Evolutionary conservation across 2,113 vertebrate species (phyloP), one percentile per base, ranked within the genome.

Genomic region (Typhlomys cinereus): DNA sequence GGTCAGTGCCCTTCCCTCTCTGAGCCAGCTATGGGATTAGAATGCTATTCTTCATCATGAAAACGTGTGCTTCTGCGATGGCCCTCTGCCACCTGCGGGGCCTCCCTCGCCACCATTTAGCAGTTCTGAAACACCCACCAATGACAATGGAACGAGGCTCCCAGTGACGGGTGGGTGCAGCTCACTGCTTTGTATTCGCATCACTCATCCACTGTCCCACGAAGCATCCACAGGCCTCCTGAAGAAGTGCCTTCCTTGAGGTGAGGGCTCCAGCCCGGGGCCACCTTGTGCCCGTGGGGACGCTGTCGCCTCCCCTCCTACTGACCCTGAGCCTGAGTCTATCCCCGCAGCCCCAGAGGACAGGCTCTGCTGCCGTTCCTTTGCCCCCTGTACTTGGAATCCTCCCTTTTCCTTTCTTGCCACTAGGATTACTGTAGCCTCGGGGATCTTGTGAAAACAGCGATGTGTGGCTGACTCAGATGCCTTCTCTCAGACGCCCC

Each of bases 1-100:
- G 98, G 98, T 98, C 95, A 98, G 97, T 94, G 11, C 25, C 59
- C 41, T 48, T 78, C 41, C 67, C 31, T 57, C 62, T 57, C 62
- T 54, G 14, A 4, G 52, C 57, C 39, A 1, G 1, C 3, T 23
- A 36, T 11, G 41, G 41, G 50, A 61, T 41, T 50, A 6, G 15
- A 39, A 0, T 36, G 27, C 13, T 36, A 36, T 44, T 61, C 64
- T 86, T 44, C 12, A 50, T 18, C 5, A 1, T 34, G 36, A 66
- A 62, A 74, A 73, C 2, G 3, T 20, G 59, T 12, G 20, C 36
- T 71, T 85, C 69, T 69, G 54, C 61, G 71, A 27, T 41, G 3
- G 23, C 15, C 61, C 39, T 41, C 41, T 74, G 79, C 69, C 23
- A 4, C 15, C 93, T 39, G 12, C 21, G 48, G 29, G 10, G 21